Conservation (phyloP, 1,140 invertebrate species). For the Euura lappo region DNA sequence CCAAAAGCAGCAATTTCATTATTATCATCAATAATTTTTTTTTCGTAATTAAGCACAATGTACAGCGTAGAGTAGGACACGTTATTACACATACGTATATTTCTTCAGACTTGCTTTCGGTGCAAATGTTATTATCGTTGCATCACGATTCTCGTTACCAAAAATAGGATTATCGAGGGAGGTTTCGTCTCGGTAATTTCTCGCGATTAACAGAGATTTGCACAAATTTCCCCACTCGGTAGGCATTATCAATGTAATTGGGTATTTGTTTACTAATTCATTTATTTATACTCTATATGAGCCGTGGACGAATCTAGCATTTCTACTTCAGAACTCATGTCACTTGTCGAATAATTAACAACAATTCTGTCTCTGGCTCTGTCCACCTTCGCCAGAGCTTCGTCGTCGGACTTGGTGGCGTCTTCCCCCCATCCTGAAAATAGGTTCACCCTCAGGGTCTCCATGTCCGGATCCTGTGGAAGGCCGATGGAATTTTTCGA, state of each 20-base stretch:
- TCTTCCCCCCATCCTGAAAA: conserved; percentile 56
- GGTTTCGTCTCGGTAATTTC: no score
- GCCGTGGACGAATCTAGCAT: conserved; percentile 59
- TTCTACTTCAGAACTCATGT: conserved; percentile 60
- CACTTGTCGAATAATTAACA: conserved; percentile 53
- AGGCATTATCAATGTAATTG: conserved; percentile 6
- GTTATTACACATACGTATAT: no score
- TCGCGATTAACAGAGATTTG: not conserved
- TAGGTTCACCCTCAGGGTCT: conserved; percentile 54
- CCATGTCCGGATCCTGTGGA: conserved; percentile 41
- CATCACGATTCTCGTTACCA: no score
- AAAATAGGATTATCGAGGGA: no score
- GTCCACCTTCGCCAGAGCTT: conserved; percentile 40
- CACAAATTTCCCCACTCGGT: not conserved
- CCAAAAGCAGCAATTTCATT: no score
- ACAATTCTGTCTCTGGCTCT: conserved; percentile 36
- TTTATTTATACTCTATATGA: conserved; percentile 50
- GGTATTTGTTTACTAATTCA: conserved; percentile 15
- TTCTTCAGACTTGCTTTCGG: no score
- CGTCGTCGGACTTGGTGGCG: conserved; percentile 47
- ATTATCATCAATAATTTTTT: no score
- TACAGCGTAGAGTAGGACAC: no score
- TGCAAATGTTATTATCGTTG: no score
- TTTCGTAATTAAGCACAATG: no score
- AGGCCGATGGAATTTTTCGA: conserved; percentile 32